These are phyloP conservation scores for Amaurobius ferox DNA, from an alignment of 2,888 invertebrate species.

Conservation along the genomic window DNA sequence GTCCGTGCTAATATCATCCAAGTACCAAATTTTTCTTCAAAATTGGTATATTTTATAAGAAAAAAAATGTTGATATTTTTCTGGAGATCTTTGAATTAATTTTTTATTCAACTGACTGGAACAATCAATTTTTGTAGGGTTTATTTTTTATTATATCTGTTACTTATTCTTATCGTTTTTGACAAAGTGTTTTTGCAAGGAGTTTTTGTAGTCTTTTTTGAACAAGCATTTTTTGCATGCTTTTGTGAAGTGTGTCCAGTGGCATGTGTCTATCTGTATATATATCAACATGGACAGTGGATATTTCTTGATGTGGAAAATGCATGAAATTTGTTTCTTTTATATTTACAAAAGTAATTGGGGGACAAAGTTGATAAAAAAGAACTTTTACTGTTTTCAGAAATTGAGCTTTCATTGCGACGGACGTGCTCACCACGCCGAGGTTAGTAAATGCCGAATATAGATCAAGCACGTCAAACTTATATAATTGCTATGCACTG, in stretches of 20 bases:
- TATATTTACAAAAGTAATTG: conserved; percentile 10
- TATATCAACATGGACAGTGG: conserved; percentile 11
- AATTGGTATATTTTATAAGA: too few relatives aligned
- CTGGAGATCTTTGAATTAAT: too few relatives aligned
- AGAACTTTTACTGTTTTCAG: conserved; percentile 67
- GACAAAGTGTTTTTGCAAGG: too few relatives aligned
- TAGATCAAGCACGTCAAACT: conserved; percentile 52
- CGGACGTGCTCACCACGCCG: conserved; percentile 48
- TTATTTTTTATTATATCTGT: too few relatives aligned
- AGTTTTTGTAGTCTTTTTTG: too few relatives aligned
- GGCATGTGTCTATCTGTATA: conserved; percentile 42
- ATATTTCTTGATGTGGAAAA: conserved; percentile 60
- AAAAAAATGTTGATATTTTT: too few relatives aligned
- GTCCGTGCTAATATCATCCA: too few relatives aligned
- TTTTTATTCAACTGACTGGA: too few relatives aligned
- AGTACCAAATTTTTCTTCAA: too few relatives aligned
- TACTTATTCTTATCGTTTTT: too few relatives aligned
- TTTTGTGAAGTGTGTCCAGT: conserved; percentile 42
- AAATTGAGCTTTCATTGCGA: conserved; percentile 62
- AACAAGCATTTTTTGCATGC: conserved; percentile 61
- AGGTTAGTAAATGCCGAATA: conserved; percentile 55
- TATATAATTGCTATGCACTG: conserved; percentile 41
- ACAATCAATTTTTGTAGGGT: too few relatives aligned
- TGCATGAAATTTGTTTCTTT: conserved; percentile 69
- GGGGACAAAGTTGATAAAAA: conserved; percentile 43